Evolutionary conservation across 1,140 invertebrate species (phyloP).

Genomic region (Neodiprion lecontei): DNA sequence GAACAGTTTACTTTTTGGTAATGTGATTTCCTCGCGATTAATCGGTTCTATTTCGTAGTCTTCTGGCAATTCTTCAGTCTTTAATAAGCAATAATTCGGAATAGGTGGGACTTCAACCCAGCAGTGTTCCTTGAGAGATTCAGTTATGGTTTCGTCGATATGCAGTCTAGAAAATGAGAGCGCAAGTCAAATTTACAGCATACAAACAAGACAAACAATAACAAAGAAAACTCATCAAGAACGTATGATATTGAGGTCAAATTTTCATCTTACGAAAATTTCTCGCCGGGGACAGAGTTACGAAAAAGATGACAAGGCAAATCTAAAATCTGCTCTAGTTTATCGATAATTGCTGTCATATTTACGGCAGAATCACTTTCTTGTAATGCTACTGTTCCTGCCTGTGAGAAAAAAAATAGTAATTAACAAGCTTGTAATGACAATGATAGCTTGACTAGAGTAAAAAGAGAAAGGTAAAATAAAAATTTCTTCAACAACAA

Average conservation of each 20-base stretch:
- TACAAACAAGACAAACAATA: constrained; percentile 3
- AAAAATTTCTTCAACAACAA: background rate
- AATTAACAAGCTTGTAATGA: no score
- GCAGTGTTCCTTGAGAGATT: constrained; percentile 39
- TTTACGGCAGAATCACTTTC: constrained; percentile 32
- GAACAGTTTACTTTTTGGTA: no score
- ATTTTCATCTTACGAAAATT: constrained; percentile 31
- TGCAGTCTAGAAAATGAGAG: constrained; percentile 38
- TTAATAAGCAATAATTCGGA: constrained; percentile 23
- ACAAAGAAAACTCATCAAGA: background rate
- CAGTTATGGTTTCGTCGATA: constrained; percentile 34
- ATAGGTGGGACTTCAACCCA: constrained; percentile 31
- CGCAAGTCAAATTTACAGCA: background rate
- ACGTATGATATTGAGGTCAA: background rate
- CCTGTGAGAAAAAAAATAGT: constrained; percentile 26
- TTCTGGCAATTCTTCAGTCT: constrained; percentile 35
- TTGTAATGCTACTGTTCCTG: constrained; percentile 13
- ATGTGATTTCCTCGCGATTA: constrained; percentile 14
- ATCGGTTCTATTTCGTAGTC: constrained; percentile 42
- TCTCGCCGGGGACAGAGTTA: background rate
- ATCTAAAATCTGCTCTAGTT: constrained; percentile 47
- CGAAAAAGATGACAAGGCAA: constrained; percentile 54
- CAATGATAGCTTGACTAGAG: no score
- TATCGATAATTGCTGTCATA: constrained; percentile 45
- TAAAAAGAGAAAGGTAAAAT: constrained; percentile 14